phyloP scores from a whole-genome alignment of 1,140 invertebrate species.

The Plutomurus gul region DNA sequence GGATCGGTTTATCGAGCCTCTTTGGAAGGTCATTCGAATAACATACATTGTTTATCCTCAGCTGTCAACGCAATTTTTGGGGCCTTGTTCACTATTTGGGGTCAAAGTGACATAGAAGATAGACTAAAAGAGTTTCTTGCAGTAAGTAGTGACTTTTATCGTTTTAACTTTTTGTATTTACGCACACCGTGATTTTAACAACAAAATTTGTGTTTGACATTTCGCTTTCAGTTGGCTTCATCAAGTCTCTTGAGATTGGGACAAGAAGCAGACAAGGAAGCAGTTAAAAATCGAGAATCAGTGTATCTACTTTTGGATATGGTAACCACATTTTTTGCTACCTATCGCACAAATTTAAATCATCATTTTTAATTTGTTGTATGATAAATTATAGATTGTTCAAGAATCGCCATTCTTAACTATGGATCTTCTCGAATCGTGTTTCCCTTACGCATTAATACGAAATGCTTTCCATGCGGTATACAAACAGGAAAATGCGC shows the following conservation, averaged over 20 bases:
- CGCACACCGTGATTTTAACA: no score
- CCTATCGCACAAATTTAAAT: not conserved
- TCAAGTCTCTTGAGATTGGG: slow-evolving; percentile 91
- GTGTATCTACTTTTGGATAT: slow-evolving; percentile 92
- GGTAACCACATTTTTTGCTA: slow-evolving; percentile 57
- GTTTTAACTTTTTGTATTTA: not conserved
- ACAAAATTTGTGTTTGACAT: not conserved
- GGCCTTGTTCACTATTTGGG: slow-evolving; percentile 93
- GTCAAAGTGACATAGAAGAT: slow-evolving; percentile 92
- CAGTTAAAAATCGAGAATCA: slow-evolving; percentile 90
- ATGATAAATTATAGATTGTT: slow-evolving; percentile 72
- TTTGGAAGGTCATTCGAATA: slow-evolving; percentile 94
- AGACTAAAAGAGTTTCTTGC: slow-evolving; percentile 98
- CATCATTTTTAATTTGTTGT: not conserved
- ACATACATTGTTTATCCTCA: slow-evolving; percentile 95
- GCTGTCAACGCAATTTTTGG: slow-evolving; percentile 97
- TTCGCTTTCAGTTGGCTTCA: slow-evolving; percentile 73
- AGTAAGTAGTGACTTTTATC: slow-evolving; percentile 59
- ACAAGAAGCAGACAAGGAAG: slow-evolving; percentile 93
- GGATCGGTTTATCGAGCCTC: slow-evolving; percentile 87
- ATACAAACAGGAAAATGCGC: slow-evolving; percentile 78
- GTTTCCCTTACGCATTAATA: slow-evolving; percentile 95
- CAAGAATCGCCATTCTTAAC: slow-evolving; percentile 97
- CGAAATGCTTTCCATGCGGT: slow-evolving; percentile 95
- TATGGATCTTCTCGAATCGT: slow-evolving; percentile 96